Evolutionary conservation across 2,113 vertebrate genomes (phyloP).

Genomic region (Lophura nycthemera): DNA sequence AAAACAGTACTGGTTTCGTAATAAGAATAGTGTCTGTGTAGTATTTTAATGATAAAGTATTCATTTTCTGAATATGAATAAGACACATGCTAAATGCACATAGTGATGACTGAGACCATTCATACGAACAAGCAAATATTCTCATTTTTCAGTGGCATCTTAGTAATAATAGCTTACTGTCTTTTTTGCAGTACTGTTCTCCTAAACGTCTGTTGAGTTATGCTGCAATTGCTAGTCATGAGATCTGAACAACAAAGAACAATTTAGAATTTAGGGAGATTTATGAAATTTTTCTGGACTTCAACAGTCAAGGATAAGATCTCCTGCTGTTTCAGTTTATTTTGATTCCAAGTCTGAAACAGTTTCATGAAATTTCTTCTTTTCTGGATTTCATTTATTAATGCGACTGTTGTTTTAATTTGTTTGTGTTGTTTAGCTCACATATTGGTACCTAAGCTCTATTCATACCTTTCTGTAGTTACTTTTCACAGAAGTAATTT

Average conservation of each 20-base stretch:
- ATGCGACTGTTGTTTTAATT: neutral
- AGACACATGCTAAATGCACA: neutral
- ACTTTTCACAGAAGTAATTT: neutral
- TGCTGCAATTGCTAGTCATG: neutral
- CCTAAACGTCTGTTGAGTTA: neutral
- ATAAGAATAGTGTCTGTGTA: neutral
- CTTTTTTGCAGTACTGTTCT: rapidly evolving
- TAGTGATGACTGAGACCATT: neutral
- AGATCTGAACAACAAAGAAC: neutral
- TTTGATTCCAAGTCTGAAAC: neutral
- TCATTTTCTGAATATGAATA: neutral
- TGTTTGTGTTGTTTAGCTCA: neutral
- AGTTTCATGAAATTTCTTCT: neutral
- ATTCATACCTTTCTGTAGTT: neutral
- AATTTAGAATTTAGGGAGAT: neutral
- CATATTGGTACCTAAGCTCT: neutral
- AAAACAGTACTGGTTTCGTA: neutral
- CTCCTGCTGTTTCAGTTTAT: neutral
- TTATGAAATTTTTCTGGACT: neutral
- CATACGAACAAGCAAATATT: neutral
- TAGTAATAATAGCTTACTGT: neutral
- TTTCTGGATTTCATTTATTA: neutral
- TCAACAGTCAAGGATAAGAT: neutral
- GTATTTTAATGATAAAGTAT: neutral
- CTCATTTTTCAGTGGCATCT: neutral